These are phyloP conservation scores for Phodopus roborovskii DNA, from an alignment of 2,113 vertebrate genomes.

Conservation along the genomic window DNA sequence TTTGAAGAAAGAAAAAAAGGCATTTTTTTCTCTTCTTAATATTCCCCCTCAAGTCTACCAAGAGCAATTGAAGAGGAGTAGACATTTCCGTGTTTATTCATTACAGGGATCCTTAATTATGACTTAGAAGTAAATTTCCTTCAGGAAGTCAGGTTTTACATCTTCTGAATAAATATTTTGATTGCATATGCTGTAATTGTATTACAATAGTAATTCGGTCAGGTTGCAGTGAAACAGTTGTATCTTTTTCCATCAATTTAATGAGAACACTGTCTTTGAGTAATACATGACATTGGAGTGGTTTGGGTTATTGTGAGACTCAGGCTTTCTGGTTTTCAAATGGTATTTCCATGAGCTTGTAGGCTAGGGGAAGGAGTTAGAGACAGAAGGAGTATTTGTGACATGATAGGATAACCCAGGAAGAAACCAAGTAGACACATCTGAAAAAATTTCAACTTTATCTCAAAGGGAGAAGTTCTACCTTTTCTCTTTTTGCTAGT, in stretches of 20 bases:
- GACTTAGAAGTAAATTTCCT: constrained; percentile 70
- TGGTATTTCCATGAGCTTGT: neutral
- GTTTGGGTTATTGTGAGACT: constrained; percentile 14
- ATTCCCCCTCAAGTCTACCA: constrained; percentile 60
- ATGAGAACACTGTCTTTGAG: constrained; percentile 33
- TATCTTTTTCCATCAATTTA: constrained; percentile 16
- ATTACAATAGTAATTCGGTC: constrained; percentile 65
- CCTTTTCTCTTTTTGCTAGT: neutral
- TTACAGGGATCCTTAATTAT: constrained; percentile 70
- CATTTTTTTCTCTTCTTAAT: constrained; percentile 63
- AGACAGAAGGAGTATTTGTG: neutral
- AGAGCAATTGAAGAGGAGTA: constrained; percentile 69
- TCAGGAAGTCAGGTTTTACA: constrained; percentile 68
- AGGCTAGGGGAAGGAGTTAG: neutral
- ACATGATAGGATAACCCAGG: neutral
- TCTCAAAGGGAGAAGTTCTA: constrained; percentile 1
- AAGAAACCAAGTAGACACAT: neutral
- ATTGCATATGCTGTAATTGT: constrained; percentile 51
- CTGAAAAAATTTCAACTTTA: neutral
- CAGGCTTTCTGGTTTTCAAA: constrained; percentile 32
- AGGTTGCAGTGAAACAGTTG: constrained; percentile 11
- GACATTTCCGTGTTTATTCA: constrained; percentile 72
- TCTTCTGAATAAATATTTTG: constrained; percentile 68
- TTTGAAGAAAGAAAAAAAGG: neutral
- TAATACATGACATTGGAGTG: neutral